A percentile compares a stretch with the other conserved stretches of the same genome.
Conservation (phyloP, 2,888 invertebrate species). For the Drosophila multiciliata region DNA sequence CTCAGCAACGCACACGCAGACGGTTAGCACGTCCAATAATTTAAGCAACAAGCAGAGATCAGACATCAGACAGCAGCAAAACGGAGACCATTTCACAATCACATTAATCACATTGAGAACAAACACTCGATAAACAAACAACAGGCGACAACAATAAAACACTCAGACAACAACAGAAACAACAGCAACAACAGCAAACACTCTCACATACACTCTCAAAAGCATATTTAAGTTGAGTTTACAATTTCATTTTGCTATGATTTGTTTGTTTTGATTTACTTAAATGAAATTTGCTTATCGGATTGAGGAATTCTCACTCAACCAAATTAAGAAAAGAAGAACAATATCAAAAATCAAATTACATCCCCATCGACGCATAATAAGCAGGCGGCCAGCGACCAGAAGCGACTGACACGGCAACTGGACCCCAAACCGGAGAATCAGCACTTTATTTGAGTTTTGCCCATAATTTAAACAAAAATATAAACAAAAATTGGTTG, state of each 20-base stretch:
- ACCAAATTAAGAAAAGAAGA: constrained; percentile 12
- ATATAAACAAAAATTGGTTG: constrained; percentile 69
- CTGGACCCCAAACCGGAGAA: constrained; percentile 34
- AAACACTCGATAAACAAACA: constrained; percentile 16
- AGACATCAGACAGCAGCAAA: constrained; percentile 14
- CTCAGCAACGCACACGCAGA: constrained; percentile 86
- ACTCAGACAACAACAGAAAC: constrained; percentile 24
- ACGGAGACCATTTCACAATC: constrained; percentile 51
- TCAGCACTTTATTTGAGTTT: constrained; percentile 76
- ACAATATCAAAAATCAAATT: constrained; percentile 16
- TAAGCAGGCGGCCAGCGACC: constrained; percentile 30
- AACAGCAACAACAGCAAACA: constrained; percentile 26
- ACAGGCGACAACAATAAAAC: constrained; percentile 24
- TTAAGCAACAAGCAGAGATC: constrained; percentile 39
- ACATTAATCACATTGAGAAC: constrained; percentile 32
- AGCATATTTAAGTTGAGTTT: constrained; percentile 57
- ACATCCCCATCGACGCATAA: constrained; percentile 52
- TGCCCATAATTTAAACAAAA: constrained; percentile 65
- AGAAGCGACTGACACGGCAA: constrained; percentile 14
- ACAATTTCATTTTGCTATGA: constrained; percentile 55
- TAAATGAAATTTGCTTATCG: constrained; percentile 59
- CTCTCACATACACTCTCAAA: constrained; percentile 30
- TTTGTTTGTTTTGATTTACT: constrained; percentile 53
- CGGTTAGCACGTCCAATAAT: constrained; percentile 84
- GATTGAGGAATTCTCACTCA: constrained; percentile 46